Evolutionary conservation across 2,888 invertebrate genomes (phyloP).

Genomic region (Emmelina monodactyla): DNA sequence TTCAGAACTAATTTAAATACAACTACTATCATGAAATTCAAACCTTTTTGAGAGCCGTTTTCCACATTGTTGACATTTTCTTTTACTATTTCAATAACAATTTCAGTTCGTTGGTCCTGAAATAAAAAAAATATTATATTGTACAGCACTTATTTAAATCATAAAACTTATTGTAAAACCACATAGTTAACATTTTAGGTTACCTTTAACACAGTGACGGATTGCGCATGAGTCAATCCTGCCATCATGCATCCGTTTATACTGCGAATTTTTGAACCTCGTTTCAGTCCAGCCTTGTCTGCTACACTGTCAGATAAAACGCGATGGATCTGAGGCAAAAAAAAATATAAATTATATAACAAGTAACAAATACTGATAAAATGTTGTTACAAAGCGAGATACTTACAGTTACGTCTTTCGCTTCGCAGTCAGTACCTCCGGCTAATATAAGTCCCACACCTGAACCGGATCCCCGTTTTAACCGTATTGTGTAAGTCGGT

Average conservation of each 20-base stretch:
- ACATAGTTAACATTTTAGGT: conserved; percentile 7
- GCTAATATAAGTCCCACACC: conserved; percentile 89
- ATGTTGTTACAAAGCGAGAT: conserved; percentile 18
- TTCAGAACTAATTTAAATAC: too few relatives aligned
- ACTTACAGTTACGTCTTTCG: conserved; percentile 89
- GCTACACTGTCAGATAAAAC: conserved; percentile 87
- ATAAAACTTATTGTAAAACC: too few relatives aligned
- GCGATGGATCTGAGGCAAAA: conserved; percentile 87
- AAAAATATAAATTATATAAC: conserved; percentile 2
- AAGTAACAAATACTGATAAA: conserved; percentile 3
- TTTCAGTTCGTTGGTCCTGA: conserved; percentile 80
- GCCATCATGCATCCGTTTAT: conserved; percentile 87
- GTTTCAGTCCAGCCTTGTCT: conserved; percentile 85
- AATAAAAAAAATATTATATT: too few relatives aligned
- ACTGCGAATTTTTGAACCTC: conserved; percentile 87
- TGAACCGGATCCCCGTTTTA: conserved; percentile 52
- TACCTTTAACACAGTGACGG: conserved; percentile 87
- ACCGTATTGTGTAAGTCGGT: conserved; percentile 33
- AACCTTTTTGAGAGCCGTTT: conserved; percentile 58
- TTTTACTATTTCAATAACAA: conserved; percentile 74
- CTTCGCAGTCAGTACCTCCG: conserved; percentile 90
- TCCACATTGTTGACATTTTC: conserved; percentile 29
- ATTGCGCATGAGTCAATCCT: conserved; percentile 86
- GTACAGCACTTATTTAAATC: too few relatives aligned
- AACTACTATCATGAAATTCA: too few relatives aligned